phyloP scores from a whole-genome alignment of 2,888 invertebrate genomes.

The Caenorhabditis doughertyi region DNA sequence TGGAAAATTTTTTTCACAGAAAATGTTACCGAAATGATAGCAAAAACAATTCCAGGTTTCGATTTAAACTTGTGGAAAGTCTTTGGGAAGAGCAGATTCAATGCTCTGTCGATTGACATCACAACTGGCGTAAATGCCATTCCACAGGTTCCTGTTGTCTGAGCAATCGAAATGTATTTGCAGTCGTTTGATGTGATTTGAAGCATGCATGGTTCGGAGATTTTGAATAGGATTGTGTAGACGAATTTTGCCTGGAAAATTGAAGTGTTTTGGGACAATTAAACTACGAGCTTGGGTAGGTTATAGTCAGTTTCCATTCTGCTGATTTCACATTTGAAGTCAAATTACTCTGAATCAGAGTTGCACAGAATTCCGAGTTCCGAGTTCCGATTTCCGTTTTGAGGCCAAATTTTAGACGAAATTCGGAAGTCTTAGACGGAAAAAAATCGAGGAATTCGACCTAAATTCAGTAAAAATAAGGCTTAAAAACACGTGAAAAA shows the following conservation, averaged over 20 bases:
- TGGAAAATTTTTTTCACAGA: not conserved
- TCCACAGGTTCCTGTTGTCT: constrained; percentile 39
- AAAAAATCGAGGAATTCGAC: too few relatives aligned
- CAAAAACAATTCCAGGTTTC: constrained; percentile 1
- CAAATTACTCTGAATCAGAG: too few relatives aligned
- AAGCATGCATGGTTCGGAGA: constrained; percentile 22
- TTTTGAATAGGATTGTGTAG: constrained; percentile 35
- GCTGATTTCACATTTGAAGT: too few relatives aligned
- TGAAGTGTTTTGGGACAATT: too few relatives aligned
- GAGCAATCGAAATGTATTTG: constrained; percentile 27
- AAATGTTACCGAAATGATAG: constrained; percentile 9
- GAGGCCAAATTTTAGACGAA: too few relatives aligned
- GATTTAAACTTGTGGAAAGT: constrained; percentile 14
- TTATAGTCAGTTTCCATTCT: too few relatives aligned
- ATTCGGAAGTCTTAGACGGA: too few relatives aligned
- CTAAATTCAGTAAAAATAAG: too few relatives aligned
- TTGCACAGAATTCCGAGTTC: too few relatives aligned
- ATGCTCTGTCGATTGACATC: constrained; percentile 34
- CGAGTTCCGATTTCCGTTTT: too few relatives aligned
- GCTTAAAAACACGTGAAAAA: too few relatives aligned
- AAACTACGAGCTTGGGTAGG: too few relatives aligned
- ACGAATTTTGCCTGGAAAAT: constrained; percentile 27
- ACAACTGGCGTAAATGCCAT: constrained; percentile 20
- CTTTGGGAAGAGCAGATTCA: not conserved
- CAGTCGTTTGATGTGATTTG: constrained; percentile 49